phyloP scores from a whole-genome alignment of 1,140 invertebrate species.

The Drosophila orena region DNA sequence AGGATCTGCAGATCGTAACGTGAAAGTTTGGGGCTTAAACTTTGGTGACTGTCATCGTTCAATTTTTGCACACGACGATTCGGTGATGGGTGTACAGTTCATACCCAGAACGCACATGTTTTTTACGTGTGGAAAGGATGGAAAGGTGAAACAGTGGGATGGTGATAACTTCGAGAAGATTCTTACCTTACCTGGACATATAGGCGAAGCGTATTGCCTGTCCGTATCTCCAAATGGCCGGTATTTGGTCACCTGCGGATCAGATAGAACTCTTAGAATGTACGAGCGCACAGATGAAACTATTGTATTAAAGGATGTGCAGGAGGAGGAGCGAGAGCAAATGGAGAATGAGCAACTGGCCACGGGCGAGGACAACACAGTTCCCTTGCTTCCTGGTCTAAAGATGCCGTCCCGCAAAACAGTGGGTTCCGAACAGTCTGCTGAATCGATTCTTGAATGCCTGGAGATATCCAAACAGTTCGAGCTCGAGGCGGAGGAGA shows the following conservation, averaged over 20 bases:
- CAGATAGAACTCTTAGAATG: slow-evolving; percentile 94
- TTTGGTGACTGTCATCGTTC: slow-evolving; percentile 98
- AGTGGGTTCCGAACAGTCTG: slow-evolving; percentile 94
- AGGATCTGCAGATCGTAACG: slow-evolving; percentile 97
- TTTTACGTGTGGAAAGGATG: slow-evolving; percentile 97
- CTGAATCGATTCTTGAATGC: slow-evolving; percentile 95
- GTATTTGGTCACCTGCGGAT: slow-evolving; percentile 92
- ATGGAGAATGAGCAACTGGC: slow-evolving; percentile 89
- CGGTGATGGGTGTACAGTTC: slow-evolving; percentile 95
- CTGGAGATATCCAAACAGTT: slow-evolving; percentile 92
- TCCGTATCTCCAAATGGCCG: slow-evolving; percentile 93
- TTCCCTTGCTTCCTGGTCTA: slow-evolving; percentile 90
- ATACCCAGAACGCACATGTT: slow-evolving; percentile 96
- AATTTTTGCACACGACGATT: slow-evolving; percentile 97
- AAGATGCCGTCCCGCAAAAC: slow-evolving; percentile 95
- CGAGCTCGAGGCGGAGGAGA: slow-evolving; percentile 86
- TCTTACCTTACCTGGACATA: slow-evolving; percentile 92
- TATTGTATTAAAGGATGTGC: slow-evolving; percentile 95
- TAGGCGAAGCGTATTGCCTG: slow-evolving; percentile 91
- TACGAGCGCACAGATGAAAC: slow-evolving; percentile 95
- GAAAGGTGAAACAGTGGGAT: slow-evolving; percentile 98
- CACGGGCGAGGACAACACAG: slow-evolving; percentile 89
- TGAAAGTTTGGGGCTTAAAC: slow-evolving; percentile 99
- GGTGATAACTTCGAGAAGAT: slow-evolving; percentile 97
- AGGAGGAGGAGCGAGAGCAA: slow-evolving; percentile 92